Evolutionary conservation across 2,113 vertebrate species (phyloP), one percentile per base, ranked within the genome.

Genomic region (Lepus timidus): DNA sequence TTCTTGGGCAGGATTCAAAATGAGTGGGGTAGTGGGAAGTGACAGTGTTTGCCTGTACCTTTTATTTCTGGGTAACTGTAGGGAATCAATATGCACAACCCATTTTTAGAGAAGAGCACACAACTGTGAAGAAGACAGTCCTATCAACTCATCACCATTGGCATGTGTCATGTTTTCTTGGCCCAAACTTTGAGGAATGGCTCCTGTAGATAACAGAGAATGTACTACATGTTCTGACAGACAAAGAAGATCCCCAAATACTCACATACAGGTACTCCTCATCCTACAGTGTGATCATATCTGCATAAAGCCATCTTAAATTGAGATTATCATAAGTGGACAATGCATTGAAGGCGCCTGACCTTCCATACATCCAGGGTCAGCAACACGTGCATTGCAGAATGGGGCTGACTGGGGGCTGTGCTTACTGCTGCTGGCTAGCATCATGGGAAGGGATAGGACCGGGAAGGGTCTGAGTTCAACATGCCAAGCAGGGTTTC

Each of bases 61-160:
- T 88, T 61, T 94, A 82, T 85, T 95, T 86, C 52, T 81, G 80
- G 55, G 52, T 16, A 29, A 79, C 61, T 51, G 61, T 33, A 25
- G 52, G 36, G 39, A 85, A 61, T 85, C 79, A 49, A 12, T 27
- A 36, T 52, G 23, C 51, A 83, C 31, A 31, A 39, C 58, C 27
- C 5, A 68, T 58, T 80, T 92, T 58, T 62, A 78, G 7, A 61
- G 62, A 10, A 76, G 39, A 20, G 55, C 64, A 58, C 22, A 7
- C 3, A 73, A 76, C 16, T 67, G 27, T 27, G n/a, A 76, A 55
- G 67, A 61, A 81, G 52, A 76, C 3, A 68, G 52, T 7, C n/a
- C 17, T n/a, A 11, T 27, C 9, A 31, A 64, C 58, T 93, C 73
- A 49, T 9, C 36, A 19, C 82, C 3, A 61, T 78, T 58, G 74